Conservation (phyloP, 2,888 invertebrate species). For the Hylaea fasciaria region DNA sequence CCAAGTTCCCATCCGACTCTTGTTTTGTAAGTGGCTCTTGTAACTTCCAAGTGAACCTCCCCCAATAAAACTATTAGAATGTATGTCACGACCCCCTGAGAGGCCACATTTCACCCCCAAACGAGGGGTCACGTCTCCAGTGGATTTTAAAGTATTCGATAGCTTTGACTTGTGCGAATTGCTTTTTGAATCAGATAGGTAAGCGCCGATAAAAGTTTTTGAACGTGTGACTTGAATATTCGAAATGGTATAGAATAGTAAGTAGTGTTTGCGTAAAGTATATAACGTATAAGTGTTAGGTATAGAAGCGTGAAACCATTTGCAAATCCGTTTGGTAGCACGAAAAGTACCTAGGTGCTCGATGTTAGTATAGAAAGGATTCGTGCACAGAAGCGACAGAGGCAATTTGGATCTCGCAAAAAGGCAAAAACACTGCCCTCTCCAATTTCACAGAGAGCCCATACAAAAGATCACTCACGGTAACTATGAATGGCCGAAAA, state of each 20-base stretch:
- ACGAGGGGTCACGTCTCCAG: slow-evolving; percentile 57
- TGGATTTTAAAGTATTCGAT: slow-evolving; percentile 61
- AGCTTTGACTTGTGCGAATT: slow-evolving; percentile 38
- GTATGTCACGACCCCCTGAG: slow-evolving; percentile 72
- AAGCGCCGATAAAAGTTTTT: slow-evolving; percentile 30
- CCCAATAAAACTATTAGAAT: slow-evolving; percentile 77
- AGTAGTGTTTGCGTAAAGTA: background rate
- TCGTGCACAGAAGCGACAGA: slow-evolving; percentile 54
- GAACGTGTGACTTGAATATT: slow-evolving; percentile 28
- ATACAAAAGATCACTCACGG: slow-evolving; percentile 82
- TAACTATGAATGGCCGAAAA: slow-evolving; percentile 82
- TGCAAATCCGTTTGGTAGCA: too few relatives aligned
- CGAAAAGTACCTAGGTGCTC: background rate
- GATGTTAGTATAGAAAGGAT: slow-evolving; percentile 3
- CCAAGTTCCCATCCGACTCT: slow-evolving; percentile 26
- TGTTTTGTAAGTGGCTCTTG: slow-evolving; percentile 41
- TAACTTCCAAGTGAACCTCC: slow-evolving; percentile 45
- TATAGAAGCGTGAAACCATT: background rate
- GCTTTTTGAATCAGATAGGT: slow-evolving; percentile 38
- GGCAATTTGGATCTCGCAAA: slow-evolving; percentile 76
- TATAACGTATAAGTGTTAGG: background rate
- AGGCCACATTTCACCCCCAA: slow-evolving; percentile 64
- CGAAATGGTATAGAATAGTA: slow-evolving; percentile 3
- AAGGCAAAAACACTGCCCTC: slow-evolving; percentile 74
- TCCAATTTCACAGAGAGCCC: slow-evolving; percentile 81